Evolutionary conservation across 2,888 invertebrate genomes (phyloP).

Genomic region (Parnassius glacialis): DNA sequence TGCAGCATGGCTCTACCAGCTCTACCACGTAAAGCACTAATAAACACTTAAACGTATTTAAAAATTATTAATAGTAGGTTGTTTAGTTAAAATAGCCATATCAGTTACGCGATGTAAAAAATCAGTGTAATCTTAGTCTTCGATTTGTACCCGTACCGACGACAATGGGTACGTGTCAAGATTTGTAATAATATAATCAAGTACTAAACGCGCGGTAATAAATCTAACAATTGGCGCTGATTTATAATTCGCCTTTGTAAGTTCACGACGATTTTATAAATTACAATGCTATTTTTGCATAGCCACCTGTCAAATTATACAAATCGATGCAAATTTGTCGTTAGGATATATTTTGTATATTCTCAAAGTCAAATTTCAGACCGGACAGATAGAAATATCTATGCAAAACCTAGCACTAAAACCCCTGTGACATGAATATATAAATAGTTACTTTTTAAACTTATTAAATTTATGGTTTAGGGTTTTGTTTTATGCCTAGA

Average conservation of each 20-base stretch:
- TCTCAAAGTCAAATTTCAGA: too few species aligned
- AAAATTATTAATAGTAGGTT: slow-evolving; percentile 20
- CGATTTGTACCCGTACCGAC: slow-evolving; percentile 20
- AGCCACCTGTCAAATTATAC: slow-evolving; percentile 42
- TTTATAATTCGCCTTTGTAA: slow-evolving; percentile 26
- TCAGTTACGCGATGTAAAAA: slow-evolving; percentile 12
- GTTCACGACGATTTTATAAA: slow-evolving; percentile 27
- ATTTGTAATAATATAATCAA: slow-evolving; percentile 28
- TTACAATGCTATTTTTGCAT: slow-evolving; percentile 37
- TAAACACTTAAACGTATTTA: slow-evolving; percentile 9
- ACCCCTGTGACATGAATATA: too few species aligned
- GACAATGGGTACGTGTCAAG: slow-evolving; percentile 30
- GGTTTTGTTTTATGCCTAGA: too few species aligned
- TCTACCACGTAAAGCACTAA: too few species aligned
- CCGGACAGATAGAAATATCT: too few species aligned
- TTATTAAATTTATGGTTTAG: too few species aligned
- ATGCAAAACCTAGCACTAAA: too few species aligned
- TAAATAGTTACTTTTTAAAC: too few species aligned
- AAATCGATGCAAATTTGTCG: slow-evolving; percentile 32
- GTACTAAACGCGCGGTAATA: slow-evolving; percentile 21
- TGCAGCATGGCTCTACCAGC: too few species aligned
- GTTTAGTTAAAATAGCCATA: slow-evolving; percentile 19
- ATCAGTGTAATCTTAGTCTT: slow-evolving; percentile 6
- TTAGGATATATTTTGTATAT: background rate
- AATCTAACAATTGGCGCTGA: slow-evolving; percentile 23